A percentile compares a stretch with the other conserved stretches of the same genome.
Conservation (phyloP, 37 sponge, comb jelly and placozoan species). For the Aplysina aerophoba region DNA sequence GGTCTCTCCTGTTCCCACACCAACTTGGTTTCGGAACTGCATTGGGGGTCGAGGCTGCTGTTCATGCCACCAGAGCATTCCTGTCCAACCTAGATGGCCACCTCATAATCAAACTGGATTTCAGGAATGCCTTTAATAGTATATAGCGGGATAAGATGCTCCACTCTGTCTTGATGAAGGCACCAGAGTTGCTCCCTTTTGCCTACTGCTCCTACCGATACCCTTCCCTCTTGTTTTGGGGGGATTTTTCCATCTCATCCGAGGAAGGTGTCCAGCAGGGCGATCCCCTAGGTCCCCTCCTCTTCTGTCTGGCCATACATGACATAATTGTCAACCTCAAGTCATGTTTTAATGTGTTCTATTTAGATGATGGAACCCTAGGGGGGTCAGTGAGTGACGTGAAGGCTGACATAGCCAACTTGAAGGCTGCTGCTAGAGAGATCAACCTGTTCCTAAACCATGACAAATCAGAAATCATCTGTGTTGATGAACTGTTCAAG, state of each 20-base stretch:
- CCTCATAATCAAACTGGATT: slow-evolving; percentile 32
- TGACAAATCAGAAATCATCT: slow-evolving; percentile 23
- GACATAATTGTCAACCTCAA: slow-evolving; percentile 9
- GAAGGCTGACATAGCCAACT: too few species aligned
- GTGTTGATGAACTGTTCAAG: not conserved
- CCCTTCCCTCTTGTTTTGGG: slow-evolving; percentile 26
- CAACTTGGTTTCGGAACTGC: slow-evolving; percentile 40
- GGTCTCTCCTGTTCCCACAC: not conserved
- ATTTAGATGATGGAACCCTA: too few species aligned
- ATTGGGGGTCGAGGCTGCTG: slow-evolving; percentile 31
- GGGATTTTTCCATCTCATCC: slow-evolving; percentile 6
- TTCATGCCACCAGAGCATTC: slow-evolving; percentile 23
- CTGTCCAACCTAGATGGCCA: slow-evolving; percentile 8
- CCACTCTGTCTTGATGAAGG: not conserved
- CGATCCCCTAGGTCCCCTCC: slow-evolving; percentile 35
- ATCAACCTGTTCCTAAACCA: slow-evolving; percentile 1
- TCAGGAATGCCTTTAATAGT: slow-evolving; percentile 39
- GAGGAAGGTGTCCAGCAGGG: slow-evolving; percentile 44
- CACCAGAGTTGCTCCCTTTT: slow-evolving; percentile 20
- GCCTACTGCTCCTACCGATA: not conserved
- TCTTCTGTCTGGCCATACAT: slow-evolving; percentile 33
- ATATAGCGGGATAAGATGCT: slow-evolving; percentile 19
- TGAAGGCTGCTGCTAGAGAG: slow-evolving; percentile 4
- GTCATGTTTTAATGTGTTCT: too few species aligned
- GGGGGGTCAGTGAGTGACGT: too few species aligned